Evolutionary conservation across 2,888 invertebrate species (phyloP).

Genomic region (Incurvaria masculella): DNA sequence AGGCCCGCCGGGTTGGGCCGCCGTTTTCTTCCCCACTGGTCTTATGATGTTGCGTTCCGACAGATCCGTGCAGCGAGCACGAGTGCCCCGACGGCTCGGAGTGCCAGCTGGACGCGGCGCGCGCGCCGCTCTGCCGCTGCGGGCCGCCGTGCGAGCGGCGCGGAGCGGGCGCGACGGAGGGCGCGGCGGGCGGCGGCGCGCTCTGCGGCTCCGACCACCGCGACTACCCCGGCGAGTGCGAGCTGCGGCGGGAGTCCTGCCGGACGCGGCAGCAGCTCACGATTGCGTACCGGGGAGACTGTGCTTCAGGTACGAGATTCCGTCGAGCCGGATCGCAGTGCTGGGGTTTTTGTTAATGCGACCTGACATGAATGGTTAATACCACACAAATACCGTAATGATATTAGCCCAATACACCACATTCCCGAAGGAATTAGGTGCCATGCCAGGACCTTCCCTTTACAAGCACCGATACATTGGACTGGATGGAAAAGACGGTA

Average conservation of each 20-base stretch:
- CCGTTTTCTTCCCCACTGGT: no score
- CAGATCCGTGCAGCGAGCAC: slow-evolving; percentile 83
- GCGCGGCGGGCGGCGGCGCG: slow-evolving; percentile 64
- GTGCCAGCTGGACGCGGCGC: slow-evolving; percentile 76
- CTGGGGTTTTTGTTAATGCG: no score
- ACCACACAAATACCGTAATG: no score
- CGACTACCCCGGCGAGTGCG: slow-evolving; percentile 81
- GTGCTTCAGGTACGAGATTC: slow-evolving; percentile 67
- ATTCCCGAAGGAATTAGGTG: no score
- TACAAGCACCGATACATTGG: no score
- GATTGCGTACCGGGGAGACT: slow-evolving; percentile 79
- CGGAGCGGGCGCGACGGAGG: slow-evolving; percentile 62
- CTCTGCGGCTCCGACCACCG: slow-evolving; percentile 77
- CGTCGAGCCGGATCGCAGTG: no score
- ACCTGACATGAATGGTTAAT: no score
- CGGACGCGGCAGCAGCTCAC: slow-evolving; percentile 67
- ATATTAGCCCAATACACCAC: no score
- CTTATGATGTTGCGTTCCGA: background rate
- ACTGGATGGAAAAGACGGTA: no score
- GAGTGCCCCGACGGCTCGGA: slow-evolving; percentile 76
- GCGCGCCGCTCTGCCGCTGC: slow-evolving; percentile 77
- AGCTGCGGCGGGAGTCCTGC: slow-evolving; percentile 76
- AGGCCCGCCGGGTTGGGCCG: no score
- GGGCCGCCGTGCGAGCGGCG: slow-evolving; percentile 74
- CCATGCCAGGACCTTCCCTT: no score